A percentile compares a stretch with the other conserved stretches of the same genome.
phyloP scores from a whole-genome alignment of 2,888 invertebrate species.

The Eueremaeus valkanovi region DNA sequence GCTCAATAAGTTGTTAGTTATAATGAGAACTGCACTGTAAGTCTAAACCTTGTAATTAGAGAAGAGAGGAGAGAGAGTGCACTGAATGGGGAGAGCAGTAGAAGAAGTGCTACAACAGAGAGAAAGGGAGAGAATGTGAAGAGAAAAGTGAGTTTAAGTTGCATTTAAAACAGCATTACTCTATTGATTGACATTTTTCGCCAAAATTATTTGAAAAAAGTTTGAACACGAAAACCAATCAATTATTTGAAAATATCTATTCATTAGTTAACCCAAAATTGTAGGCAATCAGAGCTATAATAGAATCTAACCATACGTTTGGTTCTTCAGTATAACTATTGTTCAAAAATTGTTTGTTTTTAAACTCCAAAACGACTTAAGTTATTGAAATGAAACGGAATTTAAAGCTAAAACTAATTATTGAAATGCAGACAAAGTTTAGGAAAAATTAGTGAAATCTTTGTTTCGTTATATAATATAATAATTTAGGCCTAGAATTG shows the following conservation, averaged over 20 bases:
- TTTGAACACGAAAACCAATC: neutral
- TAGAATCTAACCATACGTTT: no score
- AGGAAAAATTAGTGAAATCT: no score
- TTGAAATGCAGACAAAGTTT: no score
- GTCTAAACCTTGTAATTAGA: constrained; percentile 23
- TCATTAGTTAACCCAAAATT: neutral
- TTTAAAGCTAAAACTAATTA: no score
- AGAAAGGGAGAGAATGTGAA: neutral
- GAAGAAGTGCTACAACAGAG: neutral
- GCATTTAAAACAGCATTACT: constrained; percentile 13
- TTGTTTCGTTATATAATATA: no score
- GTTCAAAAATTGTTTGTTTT: no score
- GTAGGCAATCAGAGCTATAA: no score
- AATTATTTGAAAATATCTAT: neutral
- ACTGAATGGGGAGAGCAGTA: neutral
- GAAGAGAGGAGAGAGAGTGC: neutral
- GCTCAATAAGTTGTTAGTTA: constrained; percentile 9
- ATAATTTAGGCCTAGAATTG: no score
- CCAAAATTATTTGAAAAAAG: neutral
- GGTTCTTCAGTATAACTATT: no score
- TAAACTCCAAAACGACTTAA: no score
- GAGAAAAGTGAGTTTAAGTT: neutral
- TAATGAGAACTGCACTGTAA: constrained; percentile 18
- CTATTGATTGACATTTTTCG: constrained; percentile 13
- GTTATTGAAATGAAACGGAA: no score